Evolutionary conservation across 2,113 vertebrate genomes (phyloP).

Genomic region (Engystomops pustulosus): DNA sequence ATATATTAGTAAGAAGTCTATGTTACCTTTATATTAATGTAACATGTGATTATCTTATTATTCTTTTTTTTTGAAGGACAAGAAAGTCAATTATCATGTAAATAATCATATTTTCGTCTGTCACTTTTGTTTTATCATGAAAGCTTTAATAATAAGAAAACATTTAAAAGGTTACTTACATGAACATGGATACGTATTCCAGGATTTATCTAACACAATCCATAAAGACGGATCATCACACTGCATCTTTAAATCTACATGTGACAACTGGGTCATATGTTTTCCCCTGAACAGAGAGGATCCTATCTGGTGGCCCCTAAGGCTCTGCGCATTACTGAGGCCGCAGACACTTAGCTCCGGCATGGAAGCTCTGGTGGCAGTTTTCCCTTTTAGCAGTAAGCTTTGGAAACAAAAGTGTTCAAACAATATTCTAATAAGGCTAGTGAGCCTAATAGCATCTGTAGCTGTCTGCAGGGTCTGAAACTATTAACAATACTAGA

Average conservation of each 20-base stretch:
- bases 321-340: not conserved
- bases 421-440: not conserved
- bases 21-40: not conserved
- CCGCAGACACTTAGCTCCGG: not conserved
- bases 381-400: not conserved
- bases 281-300: not conserved
- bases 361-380: not conserved
- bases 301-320: not conserved
- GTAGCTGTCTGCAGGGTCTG: not conserved
- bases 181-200: not conserved
- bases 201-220: not conserved
- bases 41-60: not conserved
- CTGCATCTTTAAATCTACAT: not conserved
- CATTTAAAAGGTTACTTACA: not conserved
- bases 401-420: not conserved
- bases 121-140: not conserved
- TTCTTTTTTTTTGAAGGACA: not conserved
- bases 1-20: too few species aligned
- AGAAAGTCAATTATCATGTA: not conserved
- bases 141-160: not conserved
- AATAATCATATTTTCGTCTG: not conserved
- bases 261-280: not conserved
- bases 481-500: too few species aligned
- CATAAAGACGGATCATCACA: not conserved
- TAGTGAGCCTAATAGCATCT: not conserved